These are phyloP conservation scores for Sphaerophoria taeniata DNA, from an alignment of 2,888 invertebrate species.

Conservation along the genomic window DNA sequence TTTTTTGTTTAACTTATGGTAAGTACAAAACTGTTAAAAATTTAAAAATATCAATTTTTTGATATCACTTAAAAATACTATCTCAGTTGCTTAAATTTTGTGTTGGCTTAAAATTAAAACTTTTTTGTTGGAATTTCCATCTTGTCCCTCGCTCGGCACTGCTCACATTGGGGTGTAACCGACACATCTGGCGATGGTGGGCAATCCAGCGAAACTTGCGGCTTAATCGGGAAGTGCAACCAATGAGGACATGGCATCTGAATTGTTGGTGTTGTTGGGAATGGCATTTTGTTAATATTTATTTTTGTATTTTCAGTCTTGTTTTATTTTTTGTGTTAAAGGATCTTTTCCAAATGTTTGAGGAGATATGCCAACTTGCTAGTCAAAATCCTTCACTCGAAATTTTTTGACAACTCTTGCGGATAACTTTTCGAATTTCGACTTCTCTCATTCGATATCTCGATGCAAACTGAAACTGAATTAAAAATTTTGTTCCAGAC, in stretches of 20 bases:
- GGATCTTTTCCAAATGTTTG: not conserved
- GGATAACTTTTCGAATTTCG: slow-evolving; percentile 36
- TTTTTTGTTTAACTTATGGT: not conserved
- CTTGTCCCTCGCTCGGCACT: slow-evolving; percentile 42
- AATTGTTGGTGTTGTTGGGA: slow-evolving; percentile 80
- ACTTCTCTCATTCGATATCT: slow-evolving; percentile 58
- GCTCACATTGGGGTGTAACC: slow-evolving; percentile 40
- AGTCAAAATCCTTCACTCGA: slow-evolving; percentile 15
- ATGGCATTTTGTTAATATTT: slow-evolving; percentile 76
- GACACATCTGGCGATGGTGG: slow-evolving; percentile 65
- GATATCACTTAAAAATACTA: slow-evolving; percentile 19
- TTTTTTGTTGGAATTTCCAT: slow-evolving; percentile 33
- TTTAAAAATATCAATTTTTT: slow-evolving; percentile 12
- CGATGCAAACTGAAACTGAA: slow-evolving; percentile 57
- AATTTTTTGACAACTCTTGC: slow-evolving; percentile 34
- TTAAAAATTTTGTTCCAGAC: slow-evolving; percentile 44
- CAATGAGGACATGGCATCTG: slow-evolving; percentile 82
- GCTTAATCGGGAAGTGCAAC: slow-evolving; percentile 81
- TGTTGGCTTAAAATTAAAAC: slow-evolving; percentile 39
- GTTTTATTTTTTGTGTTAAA: not conserved
- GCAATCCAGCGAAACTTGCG: slow-evolving; percentile 59
- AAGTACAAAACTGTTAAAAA: not conserved
- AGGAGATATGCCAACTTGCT: not conserved
- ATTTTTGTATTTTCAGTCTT: slow-evolving; percentile 22
- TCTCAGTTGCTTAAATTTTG: slow-evolving; percentile 24